Conservation (phyloP, 2,888 invertebrate genomes). For the Linnaemya tessellans region DNA sequence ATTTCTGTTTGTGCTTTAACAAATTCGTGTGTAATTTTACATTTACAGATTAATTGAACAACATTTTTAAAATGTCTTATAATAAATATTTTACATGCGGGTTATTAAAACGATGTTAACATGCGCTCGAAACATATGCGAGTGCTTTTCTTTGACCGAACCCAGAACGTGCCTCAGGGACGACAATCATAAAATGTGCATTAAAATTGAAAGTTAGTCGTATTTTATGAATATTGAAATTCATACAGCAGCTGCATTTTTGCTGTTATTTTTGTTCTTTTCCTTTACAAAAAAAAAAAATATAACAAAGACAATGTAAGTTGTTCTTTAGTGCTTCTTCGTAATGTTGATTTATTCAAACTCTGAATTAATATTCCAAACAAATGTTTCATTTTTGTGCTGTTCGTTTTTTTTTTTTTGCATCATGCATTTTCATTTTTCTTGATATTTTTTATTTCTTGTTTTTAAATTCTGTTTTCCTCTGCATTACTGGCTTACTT, state of each 20-base stretch:
- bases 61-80: background rate
- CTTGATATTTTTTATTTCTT: background rate
- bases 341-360: conserved; percentile 48
- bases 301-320: background rate
- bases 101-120: background rate
- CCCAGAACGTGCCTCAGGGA: conserved; percentile 5
- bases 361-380: conserved; percentile 55
- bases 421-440: conserved; percentile 24
- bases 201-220: conserved; percentile 18
- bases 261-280: background rate
- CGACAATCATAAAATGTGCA: conserved; percentile 37
- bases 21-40: no score
- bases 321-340: conserved; percentile 20
- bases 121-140: background rate
- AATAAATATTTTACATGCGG: background rate
- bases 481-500: background rate
- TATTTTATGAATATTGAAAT: conserved; percentile 31
- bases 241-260: background rate
- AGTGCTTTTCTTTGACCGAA: background rate
- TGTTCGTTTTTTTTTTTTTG: background rate
- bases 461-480: background rate
- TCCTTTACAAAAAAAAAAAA: background rate
- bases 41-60: no score
- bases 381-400: conserved; percentile 42
- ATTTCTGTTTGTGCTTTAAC: no score